Base-by-base conservation (phyloP, 2,113 vertebrate species). In the Corydoras maculifer region DNA sequence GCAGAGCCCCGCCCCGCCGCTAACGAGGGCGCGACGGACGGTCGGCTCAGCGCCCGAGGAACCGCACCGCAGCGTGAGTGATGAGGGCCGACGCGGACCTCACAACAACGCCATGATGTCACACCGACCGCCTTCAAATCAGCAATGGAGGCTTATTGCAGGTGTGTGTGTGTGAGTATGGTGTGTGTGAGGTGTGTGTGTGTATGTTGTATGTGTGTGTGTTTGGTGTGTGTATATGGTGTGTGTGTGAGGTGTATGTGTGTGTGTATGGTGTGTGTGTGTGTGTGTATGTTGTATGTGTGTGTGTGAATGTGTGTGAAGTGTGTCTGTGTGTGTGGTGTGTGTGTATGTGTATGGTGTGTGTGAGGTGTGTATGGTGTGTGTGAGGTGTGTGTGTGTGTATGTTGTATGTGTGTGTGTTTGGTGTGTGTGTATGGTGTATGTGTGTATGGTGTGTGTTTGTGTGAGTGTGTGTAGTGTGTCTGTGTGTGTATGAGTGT, bases 91-190 rank as follows among this genome's bases (percentile, higher is more conserved):
- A 81, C 80, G 82, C 76, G 78, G 87, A 86, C 81, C 86, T 88
- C 87, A 88, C 85, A 88, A 89, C 86, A 88, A 89, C 86, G 84
- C 86, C 86, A 84, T 84, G 83, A 86, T 89, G 84, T 87, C 91
- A 91, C 87, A 90, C 82, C 82, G 82, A 84, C 83, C 79, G 80
- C 10, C 68, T 83, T 75, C 81, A 65, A 7, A 77, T 63, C 79
- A 68, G 58, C 65, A 4, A 70, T 76, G 77, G 77, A 32, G 61
- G 58, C 67, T 0, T 3, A 12, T 14, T 10, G 51, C 5, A 53
- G 51, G 55, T 69, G 60, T 3, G 61, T 32, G 5, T 64, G 29
- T 43, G 5, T 32, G 53, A 35, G 43, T 2, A 5, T 57, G 15
- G 11, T 55, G 9, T 55, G 53, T 12, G 18, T 25, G 18, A 25